Evolutionary conservation across 2,888 invertebrate genomes (phyloP).

Genomic region (Cataglyphis rosenhaueri): DNA sequence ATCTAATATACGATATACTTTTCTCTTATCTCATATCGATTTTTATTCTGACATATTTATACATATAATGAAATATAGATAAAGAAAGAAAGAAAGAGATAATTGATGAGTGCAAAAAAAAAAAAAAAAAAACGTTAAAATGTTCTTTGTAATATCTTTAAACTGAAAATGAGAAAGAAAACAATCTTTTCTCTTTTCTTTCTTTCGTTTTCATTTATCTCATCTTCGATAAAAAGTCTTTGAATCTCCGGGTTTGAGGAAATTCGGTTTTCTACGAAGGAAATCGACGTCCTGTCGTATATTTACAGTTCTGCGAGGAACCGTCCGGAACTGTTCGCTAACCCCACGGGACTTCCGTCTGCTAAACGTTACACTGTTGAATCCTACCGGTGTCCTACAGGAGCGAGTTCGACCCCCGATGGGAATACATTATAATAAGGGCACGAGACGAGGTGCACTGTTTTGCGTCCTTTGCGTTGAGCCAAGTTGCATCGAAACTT

Average conservation of each 20-base stretch:
- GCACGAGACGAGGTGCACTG: conserved; percentile 41
- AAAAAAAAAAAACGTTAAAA: background rate
- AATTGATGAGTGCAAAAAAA: background rate
- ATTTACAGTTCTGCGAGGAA: conserved; percentile 68
- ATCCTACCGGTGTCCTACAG: conserved; percentile 57
- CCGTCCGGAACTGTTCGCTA: conserved; percentile 55
- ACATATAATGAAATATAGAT: background rate
- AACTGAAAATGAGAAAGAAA: background rate
- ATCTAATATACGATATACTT: background rate
- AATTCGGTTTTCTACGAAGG: conserved; percentile 39
- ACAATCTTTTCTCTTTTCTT: background rate
- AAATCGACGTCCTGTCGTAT: conserved; percentile 61
- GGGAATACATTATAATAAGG: conserved; percentile 75
- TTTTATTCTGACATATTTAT: background rate
- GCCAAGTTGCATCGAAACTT: conserved; percentile 45
- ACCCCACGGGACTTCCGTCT: conserved; percentile 70
- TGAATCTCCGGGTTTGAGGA: conserved; percentile 30
- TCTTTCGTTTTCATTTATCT: conserved; percentile 29
- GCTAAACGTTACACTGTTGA: conserved; percentile 73
- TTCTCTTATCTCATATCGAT: background rate
- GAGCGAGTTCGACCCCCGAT: conserved; percentile 61
- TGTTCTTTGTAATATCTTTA: background rate
- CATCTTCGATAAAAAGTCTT: conserved; percentile 16
- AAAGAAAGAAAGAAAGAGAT: background rate
- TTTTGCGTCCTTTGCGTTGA: conserved; percentile 53